Percentiles rank a stretch among this genome's conserved stretches.
Evolutionary conservation across 2,888 invertebrate species (phyloP).

Genomic region (Clostera curtula): DNA sequence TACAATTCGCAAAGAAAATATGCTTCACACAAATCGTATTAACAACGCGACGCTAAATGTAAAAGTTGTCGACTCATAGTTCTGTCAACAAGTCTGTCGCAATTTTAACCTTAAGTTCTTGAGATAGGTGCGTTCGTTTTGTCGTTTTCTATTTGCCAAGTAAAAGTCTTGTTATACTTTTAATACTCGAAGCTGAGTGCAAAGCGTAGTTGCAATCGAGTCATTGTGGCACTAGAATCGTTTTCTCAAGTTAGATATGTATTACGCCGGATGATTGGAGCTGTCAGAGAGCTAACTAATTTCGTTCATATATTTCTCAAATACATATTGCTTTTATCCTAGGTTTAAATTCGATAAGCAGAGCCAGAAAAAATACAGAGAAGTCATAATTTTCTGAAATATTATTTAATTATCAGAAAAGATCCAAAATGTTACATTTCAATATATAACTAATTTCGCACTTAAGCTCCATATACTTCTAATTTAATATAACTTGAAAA

Average conservation of each 20-base stretch:
- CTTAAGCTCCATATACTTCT: too few relatives aligned
- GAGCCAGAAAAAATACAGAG: too few relatives aligned
- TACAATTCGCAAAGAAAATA: conserved; percentile 21
- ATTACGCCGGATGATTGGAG: too few relatives aligned
- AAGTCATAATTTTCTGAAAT: too few relatives aligned
- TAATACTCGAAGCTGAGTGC: conserved; percentile 5
- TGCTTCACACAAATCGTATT: conserved; percentile 32
- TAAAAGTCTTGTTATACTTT: conserved; percentile 49
- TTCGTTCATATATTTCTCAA: conserved; percentile 4
- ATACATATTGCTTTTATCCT: too few relatives aligned
- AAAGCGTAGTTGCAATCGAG: conserved; percentile 3
- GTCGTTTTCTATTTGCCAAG: conserved; percentile 50
- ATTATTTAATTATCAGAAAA: too few relatives aligned
- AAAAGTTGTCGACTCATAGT: conserved; percentile 37
- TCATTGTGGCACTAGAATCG: neutral
- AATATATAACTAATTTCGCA: too few relatives aligned
- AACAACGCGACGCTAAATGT: conserved; percentile 40
- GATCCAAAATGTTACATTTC: too few relatives aligned
- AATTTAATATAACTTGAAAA: too few relatives aligned
- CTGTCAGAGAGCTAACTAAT: too few relatives aligned
- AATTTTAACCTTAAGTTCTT: conserved; percentile 20
- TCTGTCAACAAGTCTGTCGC: conserved; percentile 10
- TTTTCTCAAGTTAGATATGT: neutral
- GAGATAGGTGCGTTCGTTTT: conserved; percentile 15
- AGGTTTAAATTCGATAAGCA: too few relatives aligned